A percentile compares a stretch with the other conserved stretches of the same genome.
Evolutionary conservation across 2,888 invertebrate genomes (phyloP).

Genomic region (Eupithecia vulgata): DNA sequence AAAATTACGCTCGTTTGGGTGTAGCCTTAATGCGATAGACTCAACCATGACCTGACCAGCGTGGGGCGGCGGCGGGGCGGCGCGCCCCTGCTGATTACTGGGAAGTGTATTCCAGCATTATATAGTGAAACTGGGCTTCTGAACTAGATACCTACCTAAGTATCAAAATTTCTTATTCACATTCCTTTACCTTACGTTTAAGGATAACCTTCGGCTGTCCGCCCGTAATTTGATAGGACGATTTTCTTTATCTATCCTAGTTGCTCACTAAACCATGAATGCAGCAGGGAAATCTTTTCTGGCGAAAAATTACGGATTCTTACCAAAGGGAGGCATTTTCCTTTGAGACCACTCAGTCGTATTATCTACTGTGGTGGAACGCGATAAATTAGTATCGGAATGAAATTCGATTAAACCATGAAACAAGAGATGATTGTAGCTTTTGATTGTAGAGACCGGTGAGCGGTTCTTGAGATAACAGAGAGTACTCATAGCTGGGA

Average conservation of each 20-base stretch:
- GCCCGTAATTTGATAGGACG: constrained; percentile 17
- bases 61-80: no score
- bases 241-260: constrained; percentile 43
- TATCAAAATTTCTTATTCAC: not conserved
- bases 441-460: constrained; percentile 12
- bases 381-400: constrained; percentile 36
- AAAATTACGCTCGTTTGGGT: no score
- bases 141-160: not conserved
- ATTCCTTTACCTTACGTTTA: not conserved
- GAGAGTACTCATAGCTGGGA: not conserved
- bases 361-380: constrained; percentile 45
- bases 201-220: constrained; percentile 14
- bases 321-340: constrained; percentile 54
- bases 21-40: no score
- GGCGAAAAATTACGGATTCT: constrained; percentile 57
- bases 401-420: constrained; percentile 31
- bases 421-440: constrained; percentile 32
- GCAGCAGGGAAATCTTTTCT: constrained; percentile 63
- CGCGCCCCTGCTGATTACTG: no score
- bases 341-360: constrained; percentile 54
- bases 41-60: no score
- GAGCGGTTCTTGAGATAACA: not conserved
- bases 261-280: constrained; percentile 56
- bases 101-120: no score
- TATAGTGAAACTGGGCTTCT: not conserved